Base-by-base conservation (phyloP, 2,113 vertebrate species). In the Syrmaticus mikado region DNA sequence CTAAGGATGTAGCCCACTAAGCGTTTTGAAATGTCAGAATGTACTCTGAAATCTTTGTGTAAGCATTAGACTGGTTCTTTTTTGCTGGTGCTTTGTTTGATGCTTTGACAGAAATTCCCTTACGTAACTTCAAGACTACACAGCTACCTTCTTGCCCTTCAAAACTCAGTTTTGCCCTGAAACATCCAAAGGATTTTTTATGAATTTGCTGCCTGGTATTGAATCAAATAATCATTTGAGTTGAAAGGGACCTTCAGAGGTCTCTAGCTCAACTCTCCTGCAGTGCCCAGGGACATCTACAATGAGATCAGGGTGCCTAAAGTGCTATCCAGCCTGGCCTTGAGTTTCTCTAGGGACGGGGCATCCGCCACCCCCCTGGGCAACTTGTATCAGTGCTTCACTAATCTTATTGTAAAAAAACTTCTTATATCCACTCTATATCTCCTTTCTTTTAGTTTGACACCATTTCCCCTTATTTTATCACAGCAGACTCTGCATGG, bases 1-100 rank as follows among this genome's bases (percentile, higher is more conserved):
- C 20, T 48, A 27, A 58, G 5, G 3, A 30, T 53, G 12, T 36
- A 20, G 0, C 41, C 83, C 40, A 8, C 50, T 71, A 13, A 30
- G 25, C 14, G 2, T 38, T 2, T 27, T 74, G 24, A 52, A 80
- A 62, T 1, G 5, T 13, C 2, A 5, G 18, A n/a, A 2, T 16
- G 3, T 28, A 8, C 72, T 76, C 2, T 30, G 58, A 64, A 22
- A 5, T 34, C 43, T 85, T 76, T 57, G 18, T 13, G 0, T 45
- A 32, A 82, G n/a, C 2, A 11, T 41, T 13, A 60, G 12, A 13
- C 13, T 27, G 32, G 46, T 58, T 89, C 40, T 66, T 8, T 52
- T 90, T 73, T 86, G 22, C 28, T 8, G 11, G 21, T 73, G 43
- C 65, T 86, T 89, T 3, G 0, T 76, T 38, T 73, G 68, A n/a